phyloP scores from a whole-genome alignment of 2,888 invertebrate species.

The Drosophila vallismaia region DNA sequence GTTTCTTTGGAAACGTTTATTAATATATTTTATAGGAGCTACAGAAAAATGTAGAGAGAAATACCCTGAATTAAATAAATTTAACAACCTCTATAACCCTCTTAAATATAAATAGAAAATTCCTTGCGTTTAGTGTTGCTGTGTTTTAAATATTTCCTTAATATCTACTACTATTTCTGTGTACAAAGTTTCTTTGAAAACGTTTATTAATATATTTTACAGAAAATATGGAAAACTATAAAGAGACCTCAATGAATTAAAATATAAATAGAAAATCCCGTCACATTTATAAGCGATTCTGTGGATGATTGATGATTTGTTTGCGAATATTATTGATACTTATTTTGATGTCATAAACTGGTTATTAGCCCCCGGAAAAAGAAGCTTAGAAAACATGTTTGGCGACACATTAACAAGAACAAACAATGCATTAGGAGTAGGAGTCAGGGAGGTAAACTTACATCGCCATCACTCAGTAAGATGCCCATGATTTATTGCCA shows the following conservation, averaged over 20 bases:
- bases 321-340: neutral
- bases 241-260: neutral
- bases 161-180: too few species aligned
- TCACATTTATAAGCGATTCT: neutral
- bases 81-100: too few species aligned
- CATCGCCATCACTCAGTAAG: slow-evolving; percentile 81
- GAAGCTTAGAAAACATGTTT: slow-evolving; percentile 15
- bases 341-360: neutral
- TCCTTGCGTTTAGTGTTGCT: too few species aligned
- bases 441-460: slow-evolving; percentile 62
- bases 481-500: slow-evolving; percentile 74
- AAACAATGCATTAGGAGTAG: slow-evolving; percentile 13
- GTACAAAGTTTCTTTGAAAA: too few species aligned
- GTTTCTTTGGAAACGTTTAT: too few species aligned
- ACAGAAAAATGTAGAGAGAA: too few species aligned
- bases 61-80: too few species aligned
- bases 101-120: too few species aligned
- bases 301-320: neutral
- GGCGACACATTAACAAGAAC: slow-evolving; percentile 16
- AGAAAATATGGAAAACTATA: neutral
- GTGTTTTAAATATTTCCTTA: too few species aligned
- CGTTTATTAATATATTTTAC: too few species aligned
- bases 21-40: too few species aligned
- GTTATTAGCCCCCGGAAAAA: slow-evolving; percentile 5
- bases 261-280: neutral